Conservation (phyloP, 2,113 vertebrate genomes). For the Neodon shergylaensis region DNA sequence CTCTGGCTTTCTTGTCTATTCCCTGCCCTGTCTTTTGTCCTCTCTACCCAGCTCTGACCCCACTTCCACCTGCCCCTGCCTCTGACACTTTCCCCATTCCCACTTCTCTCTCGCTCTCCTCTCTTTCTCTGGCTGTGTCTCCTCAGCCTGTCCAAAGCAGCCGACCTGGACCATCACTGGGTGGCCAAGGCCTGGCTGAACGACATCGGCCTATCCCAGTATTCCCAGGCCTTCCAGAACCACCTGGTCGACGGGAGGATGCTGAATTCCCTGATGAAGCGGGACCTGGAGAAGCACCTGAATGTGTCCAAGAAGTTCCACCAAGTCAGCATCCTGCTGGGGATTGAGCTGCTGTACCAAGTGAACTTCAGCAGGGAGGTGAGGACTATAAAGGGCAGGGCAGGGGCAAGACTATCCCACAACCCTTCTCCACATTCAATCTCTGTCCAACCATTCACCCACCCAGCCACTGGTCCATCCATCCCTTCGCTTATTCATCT, state of each 20-base stretch:
- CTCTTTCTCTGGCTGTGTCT: constrained; percentile 3
- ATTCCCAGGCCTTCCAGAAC: constrained; percentile 92
- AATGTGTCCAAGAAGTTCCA: constrained; percentile 92
- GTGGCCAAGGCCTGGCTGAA: constrained; percentile 93
- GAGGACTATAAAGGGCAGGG: neutral
- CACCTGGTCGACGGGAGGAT: constrained; percentile 91
- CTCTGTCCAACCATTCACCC: neutral
- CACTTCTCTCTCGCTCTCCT: neutral
- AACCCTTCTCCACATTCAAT: neutral
- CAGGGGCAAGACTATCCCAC: rapidly evolving
- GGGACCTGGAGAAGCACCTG: constrained; percentile 90
- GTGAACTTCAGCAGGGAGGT: constrained; percentile 92
- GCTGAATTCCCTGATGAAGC: constrained; percentile 89
- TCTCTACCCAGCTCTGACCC: neutral
- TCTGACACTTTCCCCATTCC: neutral
- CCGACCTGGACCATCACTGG: constrained; percentile 95
- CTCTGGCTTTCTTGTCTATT: neutral
- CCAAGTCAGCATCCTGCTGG: constrained; percentile 92
- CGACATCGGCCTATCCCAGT: constrained; percentile 91
- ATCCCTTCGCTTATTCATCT: too few relatives aligned
- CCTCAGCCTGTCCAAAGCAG: constrained; percentile 89
- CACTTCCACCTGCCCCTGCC: neutral
- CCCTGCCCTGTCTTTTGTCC: neutral
- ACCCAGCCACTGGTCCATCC: too few relatives aligned
- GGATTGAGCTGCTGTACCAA: constrained; percentile 90